phyloP scores from a whole-genome alignment of 2,888 invertebrate species.

The Dexiosoma caninum region DNA sequence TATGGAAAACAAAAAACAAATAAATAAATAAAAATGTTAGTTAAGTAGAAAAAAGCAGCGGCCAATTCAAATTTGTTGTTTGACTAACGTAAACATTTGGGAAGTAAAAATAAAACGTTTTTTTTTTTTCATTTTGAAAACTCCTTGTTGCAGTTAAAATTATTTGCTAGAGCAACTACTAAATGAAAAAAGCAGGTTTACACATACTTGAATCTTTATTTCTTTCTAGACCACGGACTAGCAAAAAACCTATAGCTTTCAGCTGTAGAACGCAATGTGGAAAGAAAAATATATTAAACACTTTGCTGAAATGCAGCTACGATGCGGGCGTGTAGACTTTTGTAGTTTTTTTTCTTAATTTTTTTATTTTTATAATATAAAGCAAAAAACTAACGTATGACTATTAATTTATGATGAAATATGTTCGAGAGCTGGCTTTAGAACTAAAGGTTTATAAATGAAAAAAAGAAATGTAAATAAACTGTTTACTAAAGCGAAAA shows the following conservation, averaged over 20 bases:
- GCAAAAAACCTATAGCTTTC: constrained; percentile 47
- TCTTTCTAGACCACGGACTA: constrained; percentile 7
- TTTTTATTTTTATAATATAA: too few relatives aligned
- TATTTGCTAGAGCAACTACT: constrained; percentile 20
- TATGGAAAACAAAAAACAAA: neutral
- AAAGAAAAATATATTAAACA: constrained; percentile 17
- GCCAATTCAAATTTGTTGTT: constrained; percentile 63
- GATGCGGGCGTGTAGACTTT: constrained; percentile 55
- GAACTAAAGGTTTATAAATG: too few relatives aligned
- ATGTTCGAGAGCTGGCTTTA: too few relatives aligned
- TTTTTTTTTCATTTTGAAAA: constrained; percentile 6
- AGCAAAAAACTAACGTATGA: neutral
- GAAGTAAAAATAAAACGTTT: constrained; percentile 23
- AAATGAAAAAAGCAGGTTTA: constrained; percentile 62
- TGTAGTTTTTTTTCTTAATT: neutral
- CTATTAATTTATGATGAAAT: neutral
- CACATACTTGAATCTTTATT: constrained; percentile 46
- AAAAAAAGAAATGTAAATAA: too few relatives aligned
- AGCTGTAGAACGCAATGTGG: constrained; percentile 53
- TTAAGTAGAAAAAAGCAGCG: constrained; percentile 49
- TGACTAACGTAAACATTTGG: constrained; percentile 58
- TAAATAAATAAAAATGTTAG: constrained; percentile 23
- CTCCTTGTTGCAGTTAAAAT: constrained; percentile 43
- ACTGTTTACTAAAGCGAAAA: too few relatives aligned
- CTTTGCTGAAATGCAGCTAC: constrained; percentile 34